Base-by-base conservation (phyloP, 2,797 vertebrate species). In the Platalea minor region DNA sequence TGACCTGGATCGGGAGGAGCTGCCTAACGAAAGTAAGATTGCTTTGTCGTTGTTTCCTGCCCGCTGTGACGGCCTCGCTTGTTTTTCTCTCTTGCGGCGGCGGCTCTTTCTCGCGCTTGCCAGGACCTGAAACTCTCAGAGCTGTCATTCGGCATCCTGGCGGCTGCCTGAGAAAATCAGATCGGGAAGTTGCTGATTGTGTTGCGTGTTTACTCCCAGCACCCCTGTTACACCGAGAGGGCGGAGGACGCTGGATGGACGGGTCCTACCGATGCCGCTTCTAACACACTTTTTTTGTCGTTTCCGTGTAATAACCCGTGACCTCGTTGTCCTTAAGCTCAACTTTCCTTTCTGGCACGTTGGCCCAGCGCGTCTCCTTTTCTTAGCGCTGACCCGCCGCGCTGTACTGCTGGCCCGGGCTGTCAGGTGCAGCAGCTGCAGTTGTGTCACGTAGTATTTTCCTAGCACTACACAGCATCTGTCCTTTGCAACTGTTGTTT, bases 21-120 rank as follows among this genome's bases (percentile, higher is more conserved):
- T 95, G 78, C 97, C 95, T 5, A 96, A 96, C 19, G 98, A 99
- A 97, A 99, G 99, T 99, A 98, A 99, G 99, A 96, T 59, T 7
- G 1, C 54, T 70, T 51, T 83, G n/a, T n/a, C 6, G 0, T 39
- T 59, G 26, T 81, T 73, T 51, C 48, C 50, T 53, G 82, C 23
- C 21, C 2, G 0, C 81, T 31, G 45, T 3, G 2, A 0, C 8
- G 63, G 51, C 50, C 33, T 35, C 0, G 0, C 24, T 51, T 35
- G 23, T 18, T 59, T 10, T 56, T n/a, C 23, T 3, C 16, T 26
- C 35, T 17, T 10, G 67, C 2, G 2, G 41, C 45, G 33, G 24
- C n/a, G 3, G 7, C 25, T 59, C 15, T 84, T 24, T 14, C 60
- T 33, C 41, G 16, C 3, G 3, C 85, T n/a, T 70, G 51, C 45